phyloP scores from a whole-genome alignment of 2,888 invertebrate species.

The Apoda limacodes region DNA sequence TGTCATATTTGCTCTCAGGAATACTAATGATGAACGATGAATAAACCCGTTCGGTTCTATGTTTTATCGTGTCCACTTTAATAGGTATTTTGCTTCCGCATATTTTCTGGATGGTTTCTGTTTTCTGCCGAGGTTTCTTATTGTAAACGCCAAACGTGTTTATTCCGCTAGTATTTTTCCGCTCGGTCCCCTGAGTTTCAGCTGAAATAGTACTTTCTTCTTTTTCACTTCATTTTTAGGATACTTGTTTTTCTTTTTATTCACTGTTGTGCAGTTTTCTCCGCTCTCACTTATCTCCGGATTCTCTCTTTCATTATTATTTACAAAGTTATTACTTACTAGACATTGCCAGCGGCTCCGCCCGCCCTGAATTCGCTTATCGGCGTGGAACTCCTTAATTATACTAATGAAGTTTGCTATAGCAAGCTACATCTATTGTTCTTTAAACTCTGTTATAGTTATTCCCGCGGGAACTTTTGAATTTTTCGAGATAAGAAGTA shows the following conservation, averaged over 20 bases:
- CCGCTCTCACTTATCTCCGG: too few species aligned
- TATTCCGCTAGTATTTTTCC: constrained; percentile 9
- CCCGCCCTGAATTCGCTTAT: too few species aligned
- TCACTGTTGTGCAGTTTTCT: background rate
- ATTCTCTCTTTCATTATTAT: too few species aligned
- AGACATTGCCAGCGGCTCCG: too few species aligned
- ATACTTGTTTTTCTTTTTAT: background rate
- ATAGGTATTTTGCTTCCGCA: constrained; percentile 3
- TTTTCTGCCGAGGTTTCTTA: constrained; percentile 8
- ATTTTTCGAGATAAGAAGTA: too few species aligned
- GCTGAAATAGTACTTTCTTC: background rate
- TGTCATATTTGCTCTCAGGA: constrained; percentile 16
- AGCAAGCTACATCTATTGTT: too few species aligned
- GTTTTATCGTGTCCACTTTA: constrained; percentile 19
- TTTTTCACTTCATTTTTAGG: background rate
- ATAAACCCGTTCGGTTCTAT: constrained; percentile 22
- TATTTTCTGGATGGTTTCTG: constrained; percentile 3
- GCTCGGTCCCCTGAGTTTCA: constrained; percentile 5
- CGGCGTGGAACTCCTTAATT: too few species aligned
- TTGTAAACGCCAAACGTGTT: constrained; percentile 12
- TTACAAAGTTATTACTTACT: too few species aligned
- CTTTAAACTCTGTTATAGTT: too few species aligned
- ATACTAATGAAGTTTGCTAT: too few species aligned
- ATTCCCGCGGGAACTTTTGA: too few species aligned
- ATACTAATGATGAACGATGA: constrained; percentile 21